phyloP scores from a whole-genome alignment of 2,797 vertebrate genomes.

The Oreonectes daqikongensis region DNA sequence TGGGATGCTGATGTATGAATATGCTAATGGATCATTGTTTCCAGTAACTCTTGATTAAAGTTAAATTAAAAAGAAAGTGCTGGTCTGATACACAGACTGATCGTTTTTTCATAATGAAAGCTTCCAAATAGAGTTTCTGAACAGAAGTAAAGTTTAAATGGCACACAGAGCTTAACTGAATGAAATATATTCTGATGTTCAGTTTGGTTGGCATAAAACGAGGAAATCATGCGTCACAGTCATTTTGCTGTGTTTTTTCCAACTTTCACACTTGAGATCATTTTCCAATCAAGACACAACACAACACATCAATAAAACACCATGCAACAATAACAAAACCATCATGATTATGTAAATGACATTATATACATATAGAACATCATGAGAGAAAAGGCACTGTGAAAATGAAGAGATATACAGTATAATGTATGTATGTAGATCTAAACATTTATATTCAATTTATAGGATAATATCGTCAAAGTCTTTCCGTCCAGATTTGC shows the following conservation, averaged over 20 bases:
- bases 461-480: too few relatives aligned
- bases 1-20: constrained; percentile 56
- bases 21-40: constrained; percentile 61
- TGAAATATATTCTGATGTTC: constrained; percentile 3
- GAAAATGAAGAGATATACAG: too few relatives aligned
- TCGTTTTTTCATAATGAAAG: constrained; percentile 61
- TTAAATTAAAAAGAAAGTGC: constrained; percentile 56
- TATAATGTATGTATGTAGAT: too few relatives aligned
- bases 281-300: background rate
- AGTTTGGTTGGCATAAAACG: constrained; percentile 11
- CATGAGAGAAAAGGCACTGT: background rate
- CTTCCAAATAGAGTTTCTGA: constrained; percentile 31
- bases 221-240: constrained; percentile 14
- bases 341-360: background rate
- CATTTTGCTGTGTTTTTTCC: background rate
- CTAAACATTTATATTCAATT: too few relatives aligned
- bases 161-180: constrained; percentile 29
- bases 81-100: constrained; percentile 32
- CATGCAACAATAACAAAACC: background rate
- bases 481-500: too few relatives aligned
- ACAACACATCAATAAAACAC: background rate
- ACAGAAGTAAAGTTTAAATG: constrained; percentile 23
- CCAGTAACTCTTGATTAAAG: constrained; percentile 56
- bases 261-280: background rate
- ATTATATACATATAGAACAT: background rate